A percentile compares a stretch with the other conserved stretches of the same genome.
Conservation (phyloP, 2,888 invertebrate species). For the Eurytoma adleriae region DNA sequence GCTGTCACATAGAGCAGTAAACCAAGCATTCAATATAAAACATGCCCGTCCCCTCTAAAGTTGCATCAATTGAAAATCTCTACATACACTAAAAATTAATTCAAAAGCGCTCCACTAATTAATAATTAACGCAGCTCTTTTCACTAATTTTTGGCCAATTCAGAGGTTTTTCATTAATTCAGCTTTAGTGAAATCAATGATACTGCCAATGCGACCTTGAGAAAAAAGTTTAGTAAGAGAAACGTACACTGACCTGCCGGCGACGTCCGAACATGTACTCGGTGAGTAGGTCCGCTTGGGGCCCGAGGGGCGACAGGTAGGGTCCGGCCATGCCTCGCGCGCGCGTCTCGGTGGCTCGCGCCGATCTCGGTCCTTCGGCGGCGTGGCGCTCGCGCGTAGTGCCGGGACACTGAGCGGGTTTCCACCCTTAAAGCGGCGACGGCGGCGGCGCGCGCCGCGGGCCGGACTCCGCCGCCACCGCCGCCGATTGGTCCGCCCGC, state of each 20-base stretch:
- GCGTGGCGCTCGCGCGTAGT: neutral
- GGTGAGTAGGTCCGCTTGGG: conserved; percentile 90
- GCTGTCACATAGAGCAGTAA: no score
- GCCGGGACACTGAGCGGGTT: neutral
- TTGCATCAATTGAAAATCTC: no score
- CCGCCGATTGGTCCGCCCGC: neutral
- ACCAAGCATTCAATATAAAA: no score
- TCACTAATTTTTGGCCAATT: no score
- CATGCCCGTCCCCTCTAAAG: no score
- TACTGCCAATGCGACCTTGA: no score
- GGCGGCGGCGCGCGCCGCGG: neutral
- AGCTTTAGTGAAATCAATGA: no score
- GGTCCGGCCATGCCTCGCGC: conserved; percentile 86
- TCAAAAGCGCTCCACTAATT: no score
- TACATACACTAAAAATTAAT: no score
- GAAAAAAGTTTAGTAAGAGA: conserved; percentile 53
- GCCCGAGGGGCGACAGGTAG: conserved; percentile 85
- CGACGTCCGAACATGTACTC: conserved; percentile 95
- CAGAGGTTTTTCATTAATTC: no score
- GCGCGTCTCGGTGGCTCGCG: neutral
- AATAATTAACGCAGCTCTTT: no score
- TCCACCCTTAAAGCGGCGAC: neutral
- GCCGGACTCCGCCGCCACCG: neutral
- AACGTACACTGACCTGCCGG: conserved; percentile 80
- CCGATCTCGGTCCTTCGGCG: neutral